These are phyloP conservation scores for Diadegma fenestrale DNA, from an alignment of 2,888 invertebrate genomes.

Conservation along the genomic window DNA sequence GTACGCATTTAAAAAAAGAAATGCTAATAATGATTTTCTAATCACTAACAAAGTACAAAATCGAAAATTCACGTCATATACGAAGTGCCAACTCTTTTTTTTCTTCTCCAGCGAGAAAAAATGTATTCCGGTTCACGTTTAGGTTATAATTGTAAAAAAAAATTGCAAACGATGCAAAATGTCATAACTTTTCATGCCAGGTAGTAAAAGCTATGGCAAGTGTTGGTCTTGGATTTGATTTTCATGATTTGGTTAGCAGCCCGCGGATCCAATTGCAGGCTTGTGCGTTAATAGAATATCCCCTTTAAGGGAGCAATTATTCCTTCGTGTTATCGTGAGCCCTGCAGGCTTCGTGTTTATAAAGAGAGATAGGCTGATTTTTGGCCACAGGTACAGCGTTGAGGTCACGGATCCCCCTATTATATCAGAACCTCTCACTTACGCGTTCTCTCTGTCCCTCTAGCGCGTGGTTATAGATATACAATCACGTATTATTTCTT, in stretches of 20 bases:
- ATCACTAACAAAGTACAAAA: too few species aligned
- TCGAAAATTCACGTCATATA: too few species aligned
- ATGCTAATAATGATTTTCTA: too few species aligned
- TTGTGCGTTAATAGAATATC: constrained; percentile 31
- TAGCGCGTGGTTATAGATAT: background rate
- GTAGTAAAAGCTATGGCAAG: background rate
- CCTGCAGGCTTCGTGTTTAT: constrained; percentile 1
- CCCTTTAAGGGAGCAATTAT: constrained; percentile 43
- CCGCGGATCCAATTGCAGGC: constrained; percentile 22
- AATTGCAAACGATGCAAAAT: background rate
- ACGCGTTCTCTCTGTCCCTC: background rate
- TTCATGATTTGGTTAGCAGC: background rate
- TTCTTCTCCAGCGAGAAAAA: background rate
- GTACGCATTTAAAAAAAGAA: too few species aligned
- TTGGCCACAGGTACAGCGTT: background rate
- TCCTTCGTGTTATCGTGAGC: background rate
- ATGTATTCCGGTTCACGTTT: background rate
- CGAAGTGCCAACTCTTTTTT: background rate
- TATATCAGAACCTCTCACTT: constrained; percentile 10
- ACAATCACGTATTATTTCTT: background rate
- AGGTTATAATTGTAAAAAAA: background rate
- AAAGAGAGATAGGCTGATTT: constrained; percentile 27
- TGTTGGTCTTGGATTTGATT: background rate
- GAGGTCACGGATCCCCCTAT: background rate
- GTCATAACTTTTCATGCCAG: background rate